These are phyloP conservation scores for Perithous albicinctus DNA, from an alignment of 2,888 invertebrate species.

Conservation along the genomic window DNA sequence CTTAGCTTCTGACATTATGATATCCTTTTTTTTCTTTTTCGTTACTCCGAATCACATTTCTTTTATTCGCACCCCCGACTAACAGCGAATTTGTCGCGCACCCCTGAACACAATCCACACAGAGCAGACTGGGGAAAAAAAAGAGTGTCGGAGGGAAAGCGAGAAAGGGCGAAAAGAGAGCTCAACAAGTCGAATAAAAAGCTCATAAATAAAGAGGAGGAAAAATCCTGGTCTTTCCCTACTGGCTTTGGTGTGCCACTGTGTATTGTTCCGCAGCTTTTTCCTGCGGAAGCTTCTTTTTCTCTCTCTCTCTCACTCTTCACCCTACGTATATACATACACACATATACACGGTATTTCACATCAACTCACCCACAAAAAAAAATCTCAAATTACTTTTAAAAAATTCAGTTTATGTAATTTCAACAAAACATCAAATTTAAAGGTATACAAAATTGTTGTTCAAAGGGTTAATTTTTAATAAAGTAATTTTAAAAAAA, in stretches of 20 bases:
- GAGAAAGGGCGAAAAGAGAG: slow-evolving; percentile 73
- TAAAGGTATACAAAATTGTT: no score
- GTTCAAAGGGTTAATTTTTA: no score
- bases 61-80: slow-evolving; percentile 59
- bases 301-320: slow-evolving; percentile 69
- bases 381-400: no score
- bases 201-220: slow-evolving; percentile 84
- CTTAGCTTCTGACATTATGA: slow-evolving; percentile 1
- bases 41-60: slow-evolving; percentile 58
- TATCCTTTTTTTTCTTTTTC: slow-evolving; percentile 7
- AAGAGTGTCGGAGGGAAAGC: slow-evolving; percentile 62
- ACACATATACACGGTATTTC: slow-evolving; percentile 5
- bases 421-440: no score
- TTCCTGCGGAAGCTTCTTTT: slow-evolving; percentile 70
- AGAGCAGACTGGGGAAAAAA: slow-evolving; percentile 5
- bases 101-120: slow-evolving; percentile 37
- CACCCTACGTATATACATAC: slow-evolving; percentile 61
- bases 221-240: slow-evolving; percentile 69
- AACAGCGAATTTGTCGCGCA: slow-evolving; percentile 63
- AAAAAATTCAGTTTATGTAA: no score
- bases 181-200: slow-evolving; percentile 85
- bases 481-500: no score
- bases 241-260: slow-evolving; percentile 70
- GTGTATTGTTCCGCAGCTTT: slow-evolving; percentile 74
- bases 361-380: no score